phyloP scores from a whole-genome alignment of 2,888 invertebrate species.

The Orgyia antiqua region DNA sequence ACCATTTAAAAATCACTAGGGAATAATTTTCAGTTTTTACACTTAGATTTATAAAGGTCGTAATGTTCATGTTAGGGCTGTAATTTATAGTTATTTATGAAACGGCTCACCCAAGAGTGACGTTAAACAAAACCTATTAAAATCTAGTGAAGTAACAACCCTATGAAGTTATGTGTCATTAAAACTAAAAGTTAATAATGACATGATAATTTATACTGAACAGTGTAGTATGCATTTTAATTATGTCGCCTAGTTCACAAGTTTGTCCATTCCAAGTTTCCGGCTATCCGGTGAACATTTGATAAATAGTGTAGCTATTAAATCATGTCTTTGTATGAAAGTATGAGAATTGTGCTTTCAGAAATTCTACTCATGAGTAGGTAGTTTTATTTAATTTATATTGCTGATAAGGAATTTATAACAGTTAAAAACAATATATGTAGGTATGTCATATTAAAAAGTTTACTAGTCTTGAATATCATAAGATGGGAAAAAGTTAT shows the following conservation, averaged over 20 bases:
- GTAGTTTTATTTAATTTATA: too few species aligned
- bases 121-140: slow-evolving; percentile 31
- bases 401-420: too few species aligned
- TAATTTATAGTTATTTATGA: slow-evolving; percentile 21
- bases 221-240: slow-evolving; percentile 37
- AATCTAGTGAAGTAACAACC: slow-evolving; percentile 29
- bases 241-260: slow-evolving; percentile 32
- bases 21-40: slow-evolving; percentile 22
- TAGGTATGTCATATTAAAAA: too few species aligned
- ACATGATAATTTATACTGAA: slow-evolving; percentile 31
- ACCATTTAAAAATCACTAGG: slow-evolving; percentile 20
- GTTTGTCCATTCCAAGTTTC: slow-evolving; percentile 27
- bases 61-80: slow-evolving; percentile 26
- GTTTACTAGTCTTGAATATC: too few species aligned
- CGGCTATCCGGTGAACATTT: slow-evolving; percentile 24
- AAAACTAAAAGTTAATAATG: slow-evolving; percentile 33
- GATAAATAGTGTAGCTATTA: slow-evolving; percentile 42
- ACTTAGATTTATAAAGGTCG: slow-evolving; percentile 22
- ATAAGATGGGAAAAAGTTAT: too few species aligned
- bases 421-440: too few species aligned
- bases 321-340: slow-evolving; percentile 46
- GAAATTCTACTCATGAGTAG: slow-evolving; percentile 17
- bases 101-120: slow-evolving; percentile 16
- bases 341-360: slow-evolving; percentile 29
- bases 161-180: slow-evolving; percentile 29